These are phyloP conservation scores for Zaprionus ghesquierei DNA, from an alignment of 1,140 invertebrate species.

Conservation along the genomic window DNA sequence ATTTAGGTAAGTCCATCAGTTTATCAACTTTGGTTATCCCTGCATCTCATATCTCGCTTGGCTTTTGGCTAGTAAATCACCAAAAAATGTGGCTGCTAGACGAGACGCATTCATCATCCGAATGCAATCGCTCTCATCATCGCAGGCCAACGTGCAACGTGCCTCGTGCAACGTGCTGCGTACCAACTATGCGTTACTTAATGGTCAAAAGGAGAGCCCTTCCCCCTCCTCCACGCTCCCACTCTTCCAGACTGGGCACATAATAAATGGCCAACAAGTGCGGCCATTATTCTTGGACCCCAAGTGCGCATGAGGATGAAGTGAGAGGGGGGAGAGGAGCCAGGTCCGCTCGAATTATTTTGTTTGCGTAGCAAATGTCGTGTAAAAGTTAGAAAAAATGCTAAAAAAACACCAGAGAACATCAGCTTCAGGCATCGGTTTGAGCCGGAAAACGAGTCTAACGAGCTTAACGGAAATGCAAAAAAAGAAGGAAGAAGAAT, in stretches of 20 bases:
- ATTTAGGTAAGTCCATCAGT: conserved; percentile 12
- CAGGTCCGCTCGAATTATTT: conserved; percentile 35
- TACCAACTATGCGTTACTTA: conserved; percentile 53
- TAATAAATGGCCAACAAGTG: conserved; percentile 60
- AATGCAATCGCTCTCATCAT: conserved; percentile 27
- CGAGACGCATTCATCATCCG: conserved; percentile 60
- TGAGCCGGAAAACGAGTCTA: conserved; percentile 37
- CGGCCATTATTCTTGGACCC: conserved; percentile 52
- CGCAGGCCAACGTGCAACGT: not conserved
- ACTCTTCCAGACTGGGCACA: not conserved
- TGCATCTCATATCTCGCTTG: conserved; percentile 8
- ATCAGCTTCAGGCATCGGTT: conserved; percentile 1
- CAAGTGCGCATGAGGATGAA: not conserved
- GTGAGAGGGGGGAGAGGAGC: not conserved
- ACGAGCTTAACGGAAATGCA: conserved; percentile 64
- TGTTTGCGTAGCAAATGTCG: conserved; percentile 63
- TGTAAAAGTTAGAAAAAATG: conserved; percentile 45
- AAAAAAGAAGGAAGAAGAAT: conserved; percentile 22
- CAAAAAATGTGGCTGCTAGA: conserved; percentile 47
- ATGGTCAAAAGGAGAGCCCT: conserved; percentile 39
- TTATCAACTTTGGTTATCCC: conserved; percentile 4
- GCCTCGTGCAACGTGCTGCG: not conserved
- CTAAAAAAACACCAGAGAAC: conserved; percentile 25
- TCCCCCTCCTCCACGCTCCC: not conserved
- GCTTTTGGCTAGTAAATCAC: conserved; percentile 38